These are phyloP conservation scores for Trichonephila inaurata DNA, from an alignment of 1,140 invertebrate genomes.

Conservation along the genomic window DNA sequence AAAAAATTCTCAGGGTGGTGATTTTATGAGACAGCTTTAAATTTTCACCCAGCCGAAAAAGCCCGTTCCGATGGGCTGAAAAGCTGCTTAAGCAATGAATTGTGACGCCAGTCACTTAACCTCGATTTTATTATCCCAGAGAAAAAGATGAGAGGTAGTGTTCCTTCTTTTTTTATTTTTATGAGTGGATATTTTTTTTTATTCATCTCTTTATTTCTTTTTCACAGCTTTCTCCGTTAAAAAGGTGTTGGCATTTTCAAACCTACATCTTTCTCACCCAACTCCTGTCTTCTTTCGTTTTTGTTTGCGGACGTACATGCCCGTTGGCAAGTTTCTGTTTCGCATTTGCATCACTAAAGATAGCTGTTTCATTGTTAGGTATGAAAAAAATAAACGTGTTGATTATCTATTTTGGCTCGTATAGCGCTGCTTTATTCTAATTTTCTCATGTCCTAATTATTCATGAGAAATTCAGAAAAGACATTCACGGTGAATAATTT, in stretches of 20 bases:
- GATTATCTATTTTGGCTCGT: neutral
- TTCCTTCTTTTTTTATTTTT: neutral
- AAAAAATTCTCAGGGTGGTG: constrained; percentile 48
- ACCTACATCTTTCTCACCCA: constrained; percentile 18
- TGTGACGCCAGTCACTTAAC: constrained; percentile 56
- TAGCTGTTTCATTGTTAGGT: neutral
- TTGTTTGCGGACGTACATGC: neutral
- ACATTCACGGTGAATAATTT: no score
- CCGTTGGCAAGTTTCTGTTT: neutral
- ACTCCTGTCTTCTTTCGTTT: constrained; percentile 4
- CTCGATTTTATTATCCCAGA: constrained; percentile 64
- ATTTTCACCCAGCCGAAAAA: constrained; percentile 53
- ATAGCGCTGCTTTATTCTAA: neutral
- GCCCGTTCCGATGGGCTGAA: constrained; percentile 37
- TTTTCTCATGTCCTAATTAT: neutral
- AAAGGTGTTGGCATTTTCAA: constrained; percentile 50
- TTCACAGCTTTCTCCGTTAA: constrained; percentile 25
- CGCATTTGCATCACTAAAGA: constrained; percentile 32
- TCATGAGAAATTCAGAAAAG: neutral
- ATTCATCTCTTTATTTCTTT: neutral
- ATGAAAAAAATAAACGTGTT: neutral
- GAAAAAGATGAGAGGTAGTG: neutral
- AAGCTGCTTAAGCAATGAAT: constrained; percentile 68
- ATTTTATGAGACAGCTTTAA: constrained; percentile 68
- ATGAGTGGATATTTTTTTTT: neutral